These are phyloP conservation scores for Lacerta agilis DNA, from an alignment of 2,797 vertebrate genomes.

Conservation along the genomic window DNA sequence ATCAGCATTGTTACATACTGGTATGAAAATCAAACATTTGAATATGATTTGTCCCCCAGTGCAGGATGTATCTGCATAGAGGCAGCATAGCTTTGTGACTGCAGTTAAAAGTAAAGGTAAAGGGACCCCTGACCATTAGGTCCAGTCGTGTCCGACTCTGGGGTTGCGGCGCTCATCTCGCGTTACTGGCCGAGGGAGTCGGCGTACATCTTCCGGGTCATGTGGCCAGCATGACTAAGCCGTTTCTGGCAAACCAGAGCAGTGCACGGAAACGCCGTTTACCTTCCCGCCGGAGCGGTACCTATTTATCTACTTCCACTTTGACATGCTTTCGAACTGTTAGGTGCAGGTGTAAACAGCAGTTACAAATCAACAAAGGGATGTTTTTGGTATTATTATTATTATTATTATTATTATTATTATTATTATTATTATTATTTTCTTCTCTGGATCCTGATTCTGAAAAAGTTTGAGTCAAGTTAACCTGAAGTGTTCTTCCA, in stretches of 20 bases:
- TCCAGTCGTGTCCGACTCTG: too few relatives aligned
- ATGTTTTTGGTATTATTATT: not conserved
- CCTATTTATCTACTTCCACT: too few relatives aligned
- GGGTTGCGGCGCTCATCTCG: too few relatives aligned
- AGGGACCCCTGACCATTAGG: too few relatives aligned
- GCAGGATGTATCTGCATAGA: not conserved
- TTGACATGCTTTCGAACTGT: too few relatives aligned
- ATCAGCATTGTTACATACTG: not conserved
- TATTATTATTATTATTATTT: not conserved
- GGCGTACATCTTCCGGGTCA: too few relatives aligned
- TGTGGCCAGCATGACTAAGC: too few relatives aligned
- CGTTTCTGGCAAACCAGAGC: too few relatives aligned
- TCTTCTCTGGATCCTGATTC: not conserved
- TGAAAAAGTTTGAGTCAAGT: not conserved
- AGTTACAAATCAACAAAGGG: not conserved
- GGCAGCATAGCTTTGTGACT: not conserved
- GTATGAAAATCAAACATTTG: not conserved
- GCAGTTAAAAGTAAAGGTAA: not conserved
- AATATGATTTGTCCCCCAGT: not conserved
- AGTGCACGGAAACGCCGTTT: too few relatives aligned
- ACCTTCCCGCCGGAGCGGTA: too few relatives aligned
- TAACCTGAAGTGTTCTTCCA: not conserved
- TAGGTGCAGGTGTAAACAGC: too few relatives aligned
- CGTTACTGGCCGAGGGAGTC: too few relatives aligned
- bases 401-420: not conserved